Conservation (phyloP, 1,140 invertebrate species). For the Apocrypta bakeri region DNA sequence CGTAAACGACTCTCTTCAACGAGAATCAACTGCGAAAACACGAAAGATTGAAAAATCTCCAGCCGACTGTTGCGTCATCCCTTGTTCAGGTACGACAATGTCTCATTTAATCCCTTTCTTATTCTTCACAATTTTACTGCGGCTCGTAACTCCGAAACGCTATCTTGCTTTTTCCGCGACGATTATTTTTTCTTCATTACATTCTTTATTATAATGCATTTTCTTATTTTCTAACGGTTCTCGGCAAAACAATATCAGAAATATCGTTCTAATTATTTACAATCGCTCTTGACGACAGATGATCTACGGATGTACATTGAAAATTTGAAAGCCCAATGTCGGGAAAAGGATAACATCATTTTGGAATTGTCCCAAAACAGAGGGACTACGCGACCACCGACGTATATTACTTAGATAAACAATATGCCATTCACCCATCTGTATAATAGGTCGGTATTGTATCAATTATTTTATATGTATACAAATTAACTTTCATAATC, state of each 20-base stretch:
- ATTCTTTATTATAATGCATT: neutral
- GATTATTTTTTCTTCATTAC: neutral
- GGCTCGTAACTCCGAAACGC: neutral
- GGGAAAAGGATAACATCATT: constrained; percentile 4
- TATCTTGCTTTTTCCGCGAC: neutral
- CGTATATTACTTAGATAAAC: neutral
- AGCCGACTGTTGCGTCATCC: neutral
- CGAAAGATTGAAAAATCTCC: neutral
- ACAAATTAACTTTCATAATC: no score
- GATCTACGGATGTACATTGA: neutral
- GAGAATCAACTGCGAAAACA: neutral
- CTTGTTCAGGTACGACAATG: neutral
- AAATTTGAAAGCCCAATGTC: neutral
- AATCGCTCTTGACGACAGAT: no score
- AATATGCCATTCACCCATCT: neutral
- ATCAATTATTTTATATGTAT: neutral
- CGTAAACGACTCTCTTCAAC: no score
- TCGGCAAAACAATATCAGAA: no score
- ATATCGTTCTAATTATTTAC: no score
- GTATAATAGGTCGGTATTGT: neutral
- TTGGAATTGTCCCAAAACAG: neutral
- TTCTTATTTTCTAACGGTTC: no score
- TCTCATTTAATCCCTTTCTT: neutral
- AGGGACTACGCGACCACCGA: neutral
- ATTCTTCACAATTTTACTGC: neutral